phyloP scores from a whole-genome alignment of 2,113 vertebrate genomes.

The Lanius collurio region DNA sequence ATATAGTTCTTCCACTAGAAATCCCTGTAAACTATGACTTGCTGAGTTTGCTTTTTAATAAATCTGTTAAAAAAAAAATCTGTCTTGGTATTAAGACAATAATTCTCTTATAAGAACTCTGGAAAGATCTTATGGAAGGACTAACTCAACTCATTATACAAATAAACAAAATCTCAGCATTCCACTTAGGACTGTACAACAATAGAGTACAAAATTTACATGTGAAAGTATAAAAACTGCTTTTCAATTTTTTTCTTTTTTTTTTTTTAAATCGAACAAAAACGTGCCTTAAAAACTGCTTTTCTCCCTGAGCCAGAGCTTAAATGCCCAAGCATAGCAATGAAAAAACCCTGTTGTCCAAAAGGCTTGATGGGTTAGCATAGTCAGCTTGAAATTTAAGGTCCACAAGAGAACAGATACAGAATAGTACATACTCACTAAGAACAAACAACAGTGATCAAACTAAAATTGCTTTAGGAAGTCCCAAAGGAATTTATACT shows the following conservation, averaged over 20 bases:
- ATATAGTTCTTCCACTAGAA: not conserved
- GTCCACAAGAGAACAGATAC: not conserved
- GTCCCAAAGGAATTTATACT: not conserved
- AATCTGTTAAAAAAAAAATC: not conserved
- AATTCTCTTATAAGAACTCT: not conserved
- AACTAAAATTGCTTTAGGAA: not conserved
- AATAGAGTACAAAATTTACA: not conserved
- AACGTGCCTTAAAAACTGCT: not conserved
- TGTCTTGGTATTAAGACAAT: not conserved
- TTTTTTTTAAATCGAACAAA: not conserved
- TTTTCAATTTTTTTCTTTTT: not conserved
- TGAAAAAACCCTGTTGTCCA: not conserved
- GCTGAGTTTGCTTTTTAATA: not conserved
- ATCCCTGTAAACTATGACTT: not conserved
- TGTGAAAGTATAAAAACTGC: not conserved
- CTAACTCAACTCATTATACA: not conserved
- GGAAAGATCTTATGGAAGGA: not conserved
- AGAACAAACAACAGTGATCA: not conserved
- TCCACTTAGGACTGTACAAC: not conserved
- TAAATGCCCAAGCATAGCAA: not conserved
- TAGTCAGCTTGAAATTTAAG: not conserved
- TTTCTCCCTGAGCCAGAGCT: not conserved
- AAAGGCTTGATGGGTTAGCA: not conserved
- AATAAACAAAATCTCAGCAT: not conserved
- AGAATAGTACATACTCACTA: not conserved